These are phyloP conservation scores for Alviniconcha strummeri DNA, from an alignment of 2,888 invertebrate species.

Conservation along the genomic window DNA sequence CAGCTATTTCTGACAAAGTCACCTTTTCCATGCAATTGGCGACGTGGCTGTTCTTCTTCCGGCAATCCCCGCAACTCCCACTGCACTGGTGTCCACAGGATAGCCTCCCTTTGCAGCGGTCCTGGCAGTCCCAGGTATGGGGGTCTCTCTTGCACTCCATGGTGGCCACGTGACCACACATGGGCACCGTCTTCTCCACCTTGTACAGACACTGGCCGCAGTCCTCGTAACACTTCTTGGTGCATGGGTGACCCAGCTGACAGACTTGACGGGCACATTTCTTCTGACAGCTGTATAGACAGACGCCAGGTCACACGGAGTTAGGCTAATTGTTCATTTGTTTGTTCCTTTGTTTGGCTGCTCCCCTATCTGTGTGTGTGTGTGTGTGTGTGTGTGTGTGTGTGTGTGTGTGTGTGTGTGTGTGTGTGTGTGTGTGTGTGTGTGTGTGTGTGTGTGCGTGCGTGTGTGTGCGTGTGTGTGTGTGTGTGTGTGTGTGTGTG, in stretches of 20 bases:
- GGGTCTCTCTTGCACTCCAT: conserved; percentile 52
- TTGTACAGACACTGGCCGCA: conserved; percentile 58
- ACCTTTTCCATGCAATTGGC: conserved; percentile 6
- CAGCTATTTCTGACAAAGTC: too few species aligned
- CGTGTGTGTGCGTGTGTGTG: too few species aligned
- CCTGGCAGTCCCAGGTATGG: conserved; percentile 9
- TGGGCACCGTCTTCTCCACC: conserved; percentile 55
- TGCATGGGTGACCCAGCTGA: conserved; percentile 26
- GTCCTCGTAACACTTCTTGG: conserved; percentile 25
- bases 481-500: too few species aligned
- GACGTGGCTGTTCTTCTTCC: conserved; percentile 11
- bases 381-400: too few species aligned
- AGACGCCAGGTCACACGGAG: too few species aligned
- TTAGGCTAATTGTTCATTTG: too few species aligned
- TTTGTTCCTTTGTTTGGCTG: too few species aligned
- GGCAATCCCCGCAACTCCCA: conserved; percentile 31
- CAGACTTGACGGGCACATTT: conserved; percentile 27
- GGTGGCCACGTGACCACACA: conserved; percentile 59
- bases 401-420: too few species aligned
- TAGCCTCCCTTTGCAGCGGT: conserved; percentile 25
- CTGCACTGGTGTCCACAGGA: conserved; percentile 36
- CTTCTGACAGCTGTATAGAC: conserved; percentile 17
- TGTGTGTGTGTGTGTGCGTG: too few species aligned
- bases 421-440: too few species aligned
- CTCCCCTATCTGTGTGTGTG: too few species aligned